These are phyloP conservation scores for Falco rusticolus DNA, from an alignment of 2,797 vertebrate genomes.

Conservation along the genomic window DNA sequence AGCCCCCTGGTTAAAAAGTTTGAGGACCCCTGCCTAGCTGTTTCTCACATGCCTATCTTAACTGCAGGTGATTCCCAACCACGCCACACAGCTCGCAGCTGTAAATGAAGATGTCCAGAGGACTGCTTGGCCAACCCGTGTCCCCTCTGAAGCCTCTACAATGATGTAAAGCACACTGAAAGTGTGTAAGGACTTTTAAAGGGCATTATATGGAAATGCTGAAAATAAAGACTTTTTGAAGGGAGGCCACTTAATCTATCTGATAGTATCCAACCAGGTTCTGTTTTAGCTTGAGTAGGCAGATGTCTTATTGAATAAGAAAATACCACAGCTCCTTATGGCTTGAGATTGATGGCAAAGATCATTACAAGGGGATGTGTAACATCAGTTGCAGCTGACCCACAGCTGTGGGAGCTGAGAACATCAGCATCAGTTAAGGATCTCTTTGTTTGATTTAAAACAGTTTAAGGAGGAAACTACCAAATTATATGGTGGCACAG, in stretches of 20 bases:
- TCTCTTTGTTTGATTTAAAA: neutral
- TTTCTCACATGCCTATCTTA: neutral
- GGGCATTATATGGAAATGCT: neutral
- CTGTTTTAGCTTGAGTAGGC: neutral
- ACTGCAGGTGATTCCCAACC: neutral
- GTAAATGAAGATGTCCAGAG: neutral
- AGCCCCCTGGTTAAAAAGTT: too few species aligned
- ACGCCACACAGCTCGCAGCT: neutral
- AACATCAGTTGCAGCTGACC: neutral
- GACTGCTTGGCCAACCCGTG: neutral
- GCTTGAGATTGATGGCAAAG: neutral
- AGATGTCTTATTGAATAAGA: neutral
- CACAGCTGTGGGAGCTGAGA: neutral
- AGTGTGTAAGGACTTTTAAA: neutral
- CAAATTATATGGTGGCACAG: neutral
- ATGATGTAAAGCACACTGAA: neutral
- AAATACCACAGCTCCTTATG: neutral
- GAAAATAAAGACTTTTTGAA: neutral
- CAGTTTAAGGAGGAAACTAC: neutral
- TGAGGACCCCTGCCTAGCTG: too few species aligned
- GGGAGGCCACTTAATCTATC: neutral
- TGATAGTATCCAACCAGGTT: neutral
- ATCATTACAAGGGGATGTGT: neutral
- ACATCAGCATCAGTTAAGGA: neutral
- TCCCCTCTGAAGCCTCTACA: neutral